Conservation (phyloP, 2,113 vertebrate genomes). For the Eulacestoma nigropectus region DNA sequence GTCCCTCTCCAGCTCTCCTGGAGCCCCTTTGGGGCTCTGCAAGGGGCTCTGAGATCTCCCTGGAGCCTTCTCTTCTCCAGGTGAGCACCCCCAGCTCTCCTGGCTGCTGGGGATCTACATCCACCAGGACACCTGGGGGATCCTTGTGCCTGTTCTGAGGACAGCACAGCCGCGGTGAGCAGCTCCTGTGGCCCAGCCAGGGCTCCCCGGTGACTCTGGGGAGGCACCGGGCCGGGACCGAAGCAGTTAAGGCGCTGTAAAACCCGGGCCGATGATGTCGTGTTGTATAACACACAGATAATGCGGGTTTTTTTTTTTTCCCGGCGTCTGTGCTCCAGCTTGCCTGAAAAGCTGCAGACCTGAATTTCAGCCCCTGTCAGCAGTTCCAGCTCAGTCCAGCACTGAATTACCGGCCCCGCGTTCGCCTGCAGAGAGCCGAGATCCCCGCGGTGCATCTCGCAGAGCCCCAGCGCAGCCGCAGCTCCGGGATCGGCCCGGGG, state of each 20-base stretch:
- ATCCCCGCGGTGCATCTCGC: neutral
- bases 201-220: neutral
- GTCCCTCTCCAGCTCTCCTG: neutral
- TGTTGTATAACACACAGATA: neutral
- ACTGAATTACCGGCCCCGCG: neutral
- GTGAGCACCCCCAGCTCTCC: neutral
- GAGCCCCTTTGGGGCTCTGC: neutral
- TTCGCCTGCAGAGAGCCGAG: neutral
- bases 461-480: neutral
- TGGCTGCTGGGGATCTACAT: neutral
- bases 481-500: neutral
- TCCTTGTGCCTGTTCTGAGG: neutral
- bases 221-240: neutral
- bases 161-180: fast-evolving
- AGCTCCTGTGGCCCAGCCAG: neutral
- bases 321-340: constrained; percentile 9
- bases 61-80: neutral
- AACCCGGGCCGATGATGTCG: neutral
- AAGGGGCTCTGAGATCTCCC: neutral
- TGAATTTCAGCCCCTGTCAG: neutral
- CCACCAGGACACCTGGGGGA: neutral
- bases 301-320: neutral
- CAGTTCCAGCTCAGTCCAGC: neutral
- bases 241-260: neutral
- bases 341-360: neutral